Conservation (phyloP, 2,888 invertebrate genomes). For the Drepana falcataria region DNA sequence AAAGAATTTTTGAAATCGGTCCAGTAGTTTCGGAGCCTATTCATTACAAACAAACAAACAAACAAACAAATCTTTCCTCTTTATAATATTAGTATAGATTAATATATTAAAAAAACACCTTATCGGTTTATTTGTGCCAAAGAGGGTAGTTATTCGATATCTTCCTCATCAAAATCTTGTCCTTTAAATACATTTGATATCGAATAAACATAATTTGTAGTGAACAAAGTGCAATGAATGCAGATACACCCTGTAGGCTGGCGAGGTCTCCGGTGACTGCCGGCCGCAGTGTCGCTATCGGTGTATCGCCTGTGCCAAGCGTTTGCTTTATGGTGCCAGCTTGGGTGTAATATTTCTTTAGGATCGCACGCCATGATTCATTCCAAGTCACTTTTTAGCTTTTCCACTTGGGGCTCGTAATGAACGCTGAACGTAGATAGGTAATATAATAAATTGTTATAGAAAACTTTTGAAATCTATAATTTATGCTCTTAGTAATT, state of each 20-base stretch:
- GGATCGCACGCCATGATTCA: slow-evolving; percentile 78
- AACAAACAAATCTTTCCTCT: no score
- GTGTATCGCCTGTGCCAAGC: slow-evolving; percentile 75
- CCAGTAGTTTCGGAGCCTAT: no score
- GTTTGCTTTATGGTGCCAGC: slow-evolving; percentile 78
- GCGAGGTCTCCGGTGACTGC: slow-evolving; percentile 71
- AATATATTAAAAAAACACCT: no score
- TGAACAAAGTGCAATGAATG: not conserved
- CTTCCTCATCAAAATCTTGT: no score
- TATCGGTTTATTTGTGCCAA: no score
- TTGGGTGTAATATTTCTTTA: slow-evolving; percentile 75
- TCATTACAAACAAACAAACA: no score
- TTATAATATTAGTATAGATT: no score
- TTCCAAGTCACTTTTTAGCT: slow-evolving; percentile 70
- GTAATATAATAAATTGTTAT: slow-evolving; percentile 48
- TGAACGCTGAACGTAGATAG: slow-evolving; percentile 58
- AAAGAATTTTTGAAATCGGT: no score
- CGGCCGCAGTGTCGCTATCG: slow-evolving; percentile 75
- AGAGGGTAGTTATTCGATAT: no score
- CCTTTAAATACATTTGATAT: no score
- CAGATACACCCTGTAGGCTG: slow-evolving; percentile 50
- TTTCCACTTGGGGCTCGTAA: slow-evolving; percentile 65
- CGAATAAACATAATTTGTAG: no score
- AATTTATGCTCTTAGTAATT: slow-evolving; percentile 15
- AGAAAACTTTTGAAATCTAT: slow-evolving; percentile 19